Percentiles rank a stretch among this genome's conserved stretches.
Conservation (phyloP, 2,797 vertebrate genomes). For the Urophycis tenuis region DNA sequence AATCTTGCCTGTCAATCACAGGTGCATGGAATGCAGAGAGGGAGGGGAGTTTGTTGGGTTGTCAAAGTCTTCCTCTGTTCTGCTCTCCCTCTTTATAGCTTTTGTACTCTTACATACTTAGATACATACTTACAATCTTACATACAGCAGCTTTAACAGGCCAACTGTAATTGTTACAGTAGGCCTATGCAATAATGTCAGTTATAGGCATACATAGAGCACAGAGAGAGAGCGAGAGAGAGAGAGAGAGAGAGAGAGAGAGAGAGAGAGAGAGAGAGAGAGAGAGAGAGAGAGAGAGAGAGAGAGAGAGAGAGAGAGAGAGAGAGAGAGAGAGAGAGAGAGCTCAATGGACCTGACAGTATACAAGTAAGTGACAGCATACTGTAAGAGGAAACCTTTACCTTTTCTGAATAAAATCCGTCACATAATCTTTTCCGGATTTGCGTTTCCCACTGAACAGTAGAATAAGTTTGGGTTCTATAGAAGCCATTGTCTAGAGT, state of each 20-base stretch:
- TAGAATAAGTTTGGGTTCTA: constrained; percentile 54
- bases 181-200: not conserved
- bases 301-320: not conserved
- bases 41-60: no score
- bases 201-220: no score
- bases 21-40: no score
- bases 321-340: not conserved
- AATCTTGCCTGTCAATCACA: no score
- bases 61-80: no score
- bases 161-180: no score
- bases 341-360: not conserved
- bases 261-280: not conserved
- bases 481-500: constrained; percentile 23
- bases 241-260: not conserved
- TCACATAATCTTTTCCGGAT: constrained; percentile 73
- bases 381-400: constrained; percentile 30
- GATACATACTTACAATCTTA: no score
- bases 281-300: not conserved
- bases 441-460: constrained; percentile 75
- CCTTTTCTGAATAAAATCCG: constrained; percentile 62
- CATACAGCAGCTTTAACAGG: no score
- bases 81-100: no score
- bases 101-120: no score
- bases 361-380: not conserved
- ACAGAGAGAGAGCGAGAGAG: not conserved